A percentile compares a stretch with the other conserved stretches of the same genome.
phyloP scores from a whole-genome alignment of 2,888 invertebrate species.

The Ectemnius lituratus region DNA sequence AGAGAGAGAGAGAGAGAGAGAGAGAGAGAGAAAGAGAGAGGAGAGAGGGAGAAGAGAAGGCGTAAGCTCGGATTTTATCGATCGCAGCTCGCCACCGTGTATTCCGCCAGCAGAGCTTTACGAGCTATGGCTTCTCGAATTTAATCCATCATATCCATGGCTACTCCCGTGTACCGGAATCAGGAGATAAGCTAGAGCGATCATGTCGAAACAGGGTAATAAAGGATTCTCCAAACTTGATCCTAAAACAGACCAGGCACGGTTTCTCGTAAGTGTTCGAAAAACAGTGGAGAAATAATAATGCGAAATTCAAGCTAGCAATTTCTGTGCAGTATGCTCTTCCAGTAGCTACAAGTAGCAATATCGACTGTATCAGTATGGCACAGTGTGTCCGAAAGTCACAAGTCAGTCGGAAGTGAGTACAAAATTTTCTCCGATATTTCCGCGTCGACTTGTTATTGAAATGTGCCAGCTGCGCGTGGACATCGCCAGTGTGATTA shows the following conservation, averaged over 20 bases:
- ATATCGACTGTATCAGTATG: constrained; percentile 49
- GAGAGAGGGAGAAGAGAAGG: too few species aligned
- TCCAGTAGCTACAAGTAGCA: constrained; percentile 44
- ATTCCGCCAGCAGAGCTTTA: neutral
- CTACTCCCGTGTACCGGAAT: neutral
- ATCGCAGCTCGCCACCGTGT: too few species aligned
- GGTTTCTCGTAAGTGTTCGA: neutral
- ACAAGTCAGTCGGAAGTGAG: constrained; percentile 21
- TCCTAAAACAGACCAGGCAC: too few species aligned
- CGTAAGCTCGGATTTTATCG: constrained; percentile 1
- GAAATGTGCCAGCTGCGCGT: constrained; percentile 31
- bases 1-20: too few species aligned
- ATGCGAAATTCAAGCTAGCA: constrained; percentile 49
- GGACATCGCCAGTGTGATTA: neutral
- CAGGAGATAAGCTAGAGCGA: too few species aligned
- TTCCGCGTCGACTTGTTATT: constrained; percentile 39
- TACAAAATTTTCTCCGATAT: constrained; percentile 30
- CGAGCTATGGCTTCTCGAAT: neutral
- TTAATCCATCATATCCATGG: constrained; percentile 3
- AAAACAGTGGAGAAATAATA: constrained; percentile 25
- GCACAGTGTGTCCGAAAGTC: constrained; percentile 29
- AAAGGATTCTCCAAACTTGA: too few species aligned
- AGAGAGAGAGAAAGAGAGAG: too few species aligned
- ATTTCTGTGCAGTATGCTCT: constrained; percentile 40
- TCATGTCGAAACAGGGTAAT: too few species aligned